Percentiles rank a stretch among this genome's conserved stretches.
phyloP scores from a whole-genome alignment of 2,113 vertebrate species.

The Conger conger region DNA sequence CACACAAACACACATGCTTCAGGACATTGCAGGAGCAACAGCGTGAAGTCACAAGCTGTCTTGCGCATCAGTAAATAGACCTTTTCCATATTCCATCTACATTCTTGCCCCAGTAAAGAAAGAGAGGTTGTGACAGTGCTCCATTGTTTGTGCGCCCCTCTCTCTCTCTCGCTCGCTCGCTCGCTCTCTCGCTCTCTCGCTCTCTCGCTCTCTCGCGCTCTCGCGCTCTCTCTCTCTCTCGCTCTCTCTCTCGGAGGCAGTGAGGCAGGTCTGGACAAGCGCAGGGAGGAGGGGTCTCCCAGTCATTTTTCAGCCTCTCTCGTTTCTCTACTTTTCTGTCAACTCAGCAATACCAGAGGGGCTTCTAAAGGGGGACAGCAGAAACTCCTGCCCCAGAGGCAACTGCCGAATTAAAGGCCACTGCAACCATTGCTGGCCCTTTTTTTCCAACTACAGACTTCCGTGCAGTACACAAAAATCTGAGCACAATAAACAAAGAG shows the following conservation, averaged over 20 bases:
- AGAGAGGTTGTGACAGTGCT: constrained; percentile 76
- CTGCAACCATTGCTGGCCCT: constrained; percentile 37
- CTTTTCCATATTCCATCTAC: constrained; percentile 64
- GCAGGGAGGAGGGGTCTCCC: constrained; percentile 58
- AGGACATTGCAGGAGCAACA: constrained; percentile 20
- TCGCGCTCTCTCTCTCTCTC: not conserved
- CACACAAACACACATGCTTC: constrained; percentile 34
- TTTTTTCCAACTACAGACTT: not conserved
- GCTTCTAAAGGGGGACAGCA: constrained; percentile 57
- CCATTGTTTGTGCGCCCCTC: constrained; percentile 75
- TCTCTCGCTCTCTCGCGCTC: not conserved
- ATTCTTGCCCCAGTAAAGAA: constrained; percentile 58
- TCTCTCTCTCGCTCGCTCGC: not conserved
- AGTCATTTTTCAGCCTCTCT: constrained; percentile 68
- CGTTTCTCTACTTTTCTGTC: constrained; percentile 76
- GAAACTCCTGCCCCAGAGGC: constrained; percentile 10
- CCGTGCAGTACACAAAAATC: not conserved
- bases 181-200: not conserved
- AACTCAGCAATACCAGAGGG: constrained; percentile 73
- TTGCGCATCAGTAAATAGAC: constrained; percentile 53
- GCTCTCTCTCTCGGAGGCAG: constrained; percentile 48
- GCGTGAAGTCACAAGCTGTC: constrained; percentile 56
- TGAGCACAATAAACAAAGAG: not conserved
- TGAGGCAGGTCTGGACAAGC: constrained; percentile 82
- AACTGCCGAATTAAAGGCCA: constrained; percentile 22